A percentile compares a stretch with the other conserved stretches of the same genome.
Conservation (phyloP, 2,797 vertebrate species). For the Lacerta viridis region DNA sequence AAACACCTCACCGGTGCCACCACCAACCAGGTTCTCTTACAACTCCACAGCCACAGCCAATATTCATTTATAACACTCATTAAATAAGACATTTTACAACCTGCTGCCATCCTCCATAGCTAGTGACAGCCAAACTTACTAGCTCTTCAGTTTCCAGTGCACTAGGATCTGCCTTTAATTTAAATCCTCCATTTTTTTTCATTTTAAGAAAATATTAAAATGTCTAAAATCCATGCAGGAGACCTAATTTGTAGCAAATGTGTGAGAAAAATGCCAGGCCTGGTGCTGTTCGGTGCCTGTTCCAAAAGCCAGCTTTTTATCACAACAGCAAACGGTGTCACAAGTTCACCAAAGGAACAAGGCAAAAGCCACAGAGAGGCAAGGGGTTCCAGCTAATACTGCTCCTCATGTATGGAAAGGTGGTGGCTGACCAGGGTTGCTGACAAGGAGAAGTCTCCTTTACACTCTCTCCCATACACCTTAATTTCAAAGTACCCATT, state of each 20-base stretch:
- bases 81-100: neutral
- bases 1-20: too few species aligned
- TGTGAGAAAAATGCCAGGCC: constrained; percentile 72
- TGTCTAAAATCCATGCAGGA: constrained; percentile 57
- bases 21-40: neutral
- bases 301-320: constrained; percentile 73
- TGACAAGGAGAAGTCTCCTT: neutral
- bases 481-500: neutral
- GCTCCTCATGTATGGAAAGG: neutral
- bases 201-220: constrained; percentile 43
- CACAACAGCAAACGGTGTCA: constrained; percentile 51
- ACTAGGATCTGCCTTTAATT: constrained; percentile 42
- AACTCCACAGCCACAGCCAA: neutral
- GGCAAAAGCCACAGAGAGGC: constrained; percentile 58
- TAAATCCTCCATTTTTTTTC: constrained; percentile 15
- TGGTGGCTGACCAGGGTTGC: too few species aligned
- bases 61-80: neutral
- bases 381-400: constrained; percentile 33
- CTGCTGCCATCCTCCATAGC: constrained; percentile 36
- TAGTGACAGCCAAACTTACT: neutral
- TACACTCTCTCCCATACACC: neutral
- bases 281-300: constrained; percentile 54
- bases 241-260: constrained; percentile 70
- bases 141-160: constrained; percentile 14
- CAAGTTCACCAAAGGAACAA: constrained; percentile 68